A percentile compares a stretch with the other conserved stretches of the same genome.
phyloP scores from a whole-genome alignment of 2,888 invertebrate species.

The Myopa tessellatipennis region DNA sequence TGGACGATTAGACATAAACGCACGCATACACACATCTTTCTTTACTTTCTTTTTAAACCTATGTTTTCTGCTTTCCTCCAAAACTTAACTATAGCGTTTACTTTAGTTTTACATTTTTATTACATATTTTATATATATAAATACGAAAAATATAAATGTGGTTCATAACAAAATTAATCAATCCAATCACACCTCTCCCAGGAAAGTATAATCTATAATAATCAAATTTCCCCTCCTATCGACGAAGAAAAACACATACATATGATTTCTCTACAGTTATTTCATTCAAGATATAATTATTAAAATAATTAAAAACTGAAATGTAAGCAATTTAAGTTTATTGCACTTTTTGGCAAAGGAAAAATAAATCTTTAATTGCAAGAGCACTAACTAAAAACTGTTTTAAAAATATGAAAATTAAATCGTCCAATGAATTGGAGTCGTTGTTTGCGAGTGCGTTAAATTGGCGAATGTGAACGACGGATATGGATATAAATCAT shows the following conservation, averaged over 20 bases:
- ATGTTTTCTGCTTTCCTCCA: conserved; percentile 9
- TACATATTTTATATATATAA: conserved; percentile 21
- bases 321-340: background rate
- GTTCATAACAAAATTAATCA: background rate
- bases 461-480: no score
- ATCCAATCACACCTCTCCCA: background rate
- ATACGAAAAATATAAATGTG: background rate
- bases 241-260: no score
- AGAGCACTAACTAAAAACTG: no score
- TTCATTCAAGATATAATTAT: no score
- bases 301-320: background rate
- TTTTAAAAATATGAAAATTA: no score
- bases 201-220: no score
- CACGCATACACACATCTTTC: background rate
- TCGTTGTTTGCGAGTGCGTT: no score
- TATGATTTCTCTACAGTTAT: no score
- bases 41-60: background rate
- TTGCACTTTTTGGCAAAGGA: background rate
- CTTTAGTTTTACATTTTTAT: conserved; percentile 37
- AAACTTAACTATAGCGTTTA: conserved; percentile 15
- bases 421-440: no score
- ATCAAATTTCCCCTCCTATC: no score
- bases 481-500: no score
- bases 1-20: conserved; percentile 65
- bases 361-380: no score